Conservation (phyloP, 2,797 vertebrate genomes). For the Kryptolebias ocellatus region DNA sequence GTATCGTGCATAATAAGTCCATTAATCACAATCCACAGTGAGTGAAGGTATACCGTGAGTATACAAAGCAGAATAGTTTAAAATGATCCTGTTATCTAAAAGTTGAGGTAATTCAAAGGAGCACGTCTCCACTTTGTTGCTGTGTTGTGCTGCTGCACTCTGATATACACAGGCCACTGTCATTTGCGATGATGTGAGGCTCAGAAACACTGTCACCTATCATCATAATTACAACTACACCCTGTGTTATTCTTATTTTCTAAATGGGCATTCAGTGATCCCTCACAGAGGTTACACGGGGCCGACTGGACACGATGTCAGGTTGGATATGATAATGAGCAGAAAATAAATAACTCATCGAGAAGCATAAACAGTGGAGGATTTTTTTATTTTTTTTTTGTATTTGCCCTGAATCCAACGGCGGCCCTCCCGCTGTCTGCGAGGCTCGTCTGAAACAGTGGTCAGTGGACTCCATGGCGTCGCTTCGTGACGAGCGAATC, state of each 20-base stretch:
- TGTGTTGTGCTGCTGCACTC: slow-evolving; percentile 45
- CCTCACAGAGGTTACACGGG: slow-evolving; percentile 71
- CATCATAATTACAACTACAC: slow-evolving; percentile 72
- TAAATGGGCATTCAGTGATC: slow-evolving; percentile 75
- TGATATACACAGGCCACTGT: slow-evolving; percentile 72
- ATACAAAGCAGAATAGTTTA: slow-evolving; percentile 47
- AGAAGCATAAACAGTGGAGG: slow-evolving; percentile 69
- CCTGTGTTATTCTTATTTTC: slow-evolving; percentile 68
- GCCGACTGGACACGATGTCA: slow-evolving; percentile 80
- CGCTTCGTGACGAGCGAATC: slow-evolving; percentile 71
- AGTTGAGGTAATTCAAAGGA: slow-evolving; percentile 65
- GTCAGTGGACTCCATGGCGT: slow-evolving; percentile 65
- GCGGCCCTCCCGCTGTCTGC: slow-evolving; percentile 60
- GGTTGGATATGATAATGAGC: slow-evolving; percentile 82
- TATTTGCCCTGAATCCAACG: slow-evolving; percentile 77
- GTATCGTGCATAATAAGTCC: slow-evolving; percentile 58
- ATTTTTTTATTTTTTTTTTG: slow-evolving; percentile 41
- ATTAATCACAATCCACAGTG: slow-evolving; percentile 67
- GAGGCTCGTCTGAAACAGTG: slow-evolving; percentile 70
- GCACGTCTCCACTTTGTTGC: slow-evolving; percentile 63
- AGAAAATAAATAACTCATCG: slow-evolving; percentile 76
- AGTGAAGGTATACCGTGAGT: slow-evolving; percentile 39
- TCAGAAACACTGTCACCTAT: slow-evolving; percentile 77
- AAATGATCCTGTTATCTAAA: slow-evolving; percentile 58
- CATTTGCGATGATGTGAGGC: slow-evolving; percentile 72